phyloP scores from a whole-genome alignment of 2,797 vertebrate species.

The Amblyraja radiata region DNA sequence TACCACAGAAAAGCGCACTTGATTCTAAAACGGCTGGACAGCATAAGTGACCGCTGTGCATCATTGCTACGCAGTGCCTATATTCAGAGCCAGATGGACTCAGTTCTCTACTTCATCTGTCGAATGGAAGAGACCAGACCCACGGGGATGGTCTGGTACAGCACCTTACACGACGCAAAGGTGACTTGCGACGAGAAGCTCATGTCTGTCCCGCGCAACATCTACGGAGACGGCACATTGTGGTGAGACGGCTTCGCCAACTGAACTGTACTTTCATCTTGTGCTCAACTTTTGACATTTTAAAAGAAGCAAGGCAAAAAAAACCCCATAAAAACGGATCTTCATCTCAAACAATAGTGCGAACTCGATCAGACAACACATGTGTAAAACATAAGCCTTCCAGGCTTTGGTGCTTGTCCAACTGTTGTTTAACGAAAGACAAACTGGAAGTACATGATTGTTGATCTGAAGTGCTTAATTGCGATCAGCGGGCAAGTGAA shows the following conservation, averaged over 20 bases:
- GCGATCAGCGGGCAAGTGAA: background rate
- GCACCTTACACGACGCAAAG: slow-evolving; percentile 81
- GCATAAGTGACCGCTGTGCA: slow-evolving; percentile 75
- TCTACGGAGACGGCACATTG: slow-evolving; percentile 87
- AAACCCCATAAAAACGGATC: background rate
- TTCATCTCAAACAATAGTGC: background rate
- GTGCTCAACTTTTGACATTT: slow-evolving; percentile 22
- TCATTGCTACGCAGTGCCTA: slow-evolving; percentile 81
- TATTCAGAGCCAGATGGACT: slow-evolving; percentile 93
- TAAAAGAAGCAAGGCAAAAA: slow-evolving; percentile 25
- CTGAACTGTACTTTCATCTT: background rate
- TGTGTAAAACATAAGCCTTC: background rate
- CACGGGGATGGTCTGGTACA: slow-evolving; percentile 69
- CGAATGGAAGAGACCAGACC: slow-evolving; percentile 74
- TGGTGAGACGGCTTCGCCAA: slow-evolving; percentile 64
- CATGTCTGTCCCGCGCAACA: slow-evolving; percentile 88
- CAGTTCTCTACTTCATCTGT: slow-evolving; percentile 82
- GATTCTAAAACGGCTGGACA: slow-evolving; percentile 80
- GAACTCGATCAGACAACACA: background rate
- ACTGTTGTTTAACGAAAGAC: background rate
- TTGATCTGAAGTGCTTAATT: background rate
- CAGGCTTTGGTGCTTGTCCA: slow-evolving; percentile 23
- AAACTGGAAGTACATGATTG: background rate
- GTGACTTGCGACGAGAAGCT: slow-evolving; percentile 86
- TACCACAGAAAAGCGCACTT: slow-evolving; percentile 82